phyloP scores from a whole-genome alignment of 2,797 vertebrate genomes.

The Chiloscyllium punctatum region DNA sequence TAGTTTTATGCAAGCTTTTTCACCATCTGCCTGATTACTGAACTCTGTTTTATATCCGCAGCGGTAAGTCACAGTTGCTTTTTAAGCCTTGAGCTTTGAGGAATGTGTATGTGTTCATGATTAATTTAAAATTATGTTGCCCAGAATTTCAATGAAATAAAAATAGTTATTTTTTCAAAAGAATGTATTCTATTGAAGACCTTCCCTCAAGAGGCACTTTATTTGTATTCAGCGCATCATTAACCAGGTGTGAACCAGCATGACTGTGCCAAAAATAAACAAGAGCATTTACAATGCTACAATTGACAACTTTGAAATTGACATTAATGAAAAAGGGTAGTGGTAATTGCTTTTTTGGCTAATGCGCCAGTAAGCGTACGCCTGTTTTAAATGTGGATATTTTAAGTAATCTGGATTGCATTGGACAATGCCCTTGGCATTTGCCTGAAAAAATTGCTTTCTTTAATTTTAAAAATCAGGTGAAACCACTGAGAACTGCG shows the following conservation, averaged over 20 bases:
- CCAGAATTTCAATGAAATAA: background rate
- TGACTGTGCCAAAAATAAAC: background rate
- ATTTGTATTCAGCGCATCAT: background rate
- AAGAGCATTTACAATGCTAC: background rate
- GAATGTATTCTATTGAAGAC: background rate
- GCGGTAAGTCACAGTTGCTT: background rate
- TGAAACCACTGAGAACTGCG: background rate
- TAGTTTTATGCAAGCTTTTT: background rate
- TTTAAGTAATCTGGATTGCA: background rate
- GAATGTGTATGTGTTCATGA: background rate
- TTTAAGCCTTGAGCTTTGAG: background rate
- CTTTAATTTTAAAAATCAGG: background rate
- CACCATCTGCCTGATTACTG: background rate
- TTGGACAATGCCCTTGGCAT: background rate
- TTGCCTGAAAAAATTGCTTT: background rate
- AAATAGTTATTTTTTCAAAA: background rate
- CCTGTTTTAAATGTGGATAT: background rate
- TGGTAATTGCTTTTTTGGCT: background rate
- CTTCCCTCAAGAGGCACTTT: background rate
- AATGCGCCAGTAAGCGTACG: background rate
- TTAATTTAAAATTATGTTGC: background rate
- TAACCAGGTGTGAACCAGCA: background rate
- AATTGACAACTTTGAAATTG: background rate
- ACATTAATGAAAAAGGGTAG: background rate
- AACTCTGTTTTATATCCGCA: background rate